phyloP scores from a whole-genome alignment of 2,888 invertebrate genomes.

The Mesorhabditis sp. region DNA sequence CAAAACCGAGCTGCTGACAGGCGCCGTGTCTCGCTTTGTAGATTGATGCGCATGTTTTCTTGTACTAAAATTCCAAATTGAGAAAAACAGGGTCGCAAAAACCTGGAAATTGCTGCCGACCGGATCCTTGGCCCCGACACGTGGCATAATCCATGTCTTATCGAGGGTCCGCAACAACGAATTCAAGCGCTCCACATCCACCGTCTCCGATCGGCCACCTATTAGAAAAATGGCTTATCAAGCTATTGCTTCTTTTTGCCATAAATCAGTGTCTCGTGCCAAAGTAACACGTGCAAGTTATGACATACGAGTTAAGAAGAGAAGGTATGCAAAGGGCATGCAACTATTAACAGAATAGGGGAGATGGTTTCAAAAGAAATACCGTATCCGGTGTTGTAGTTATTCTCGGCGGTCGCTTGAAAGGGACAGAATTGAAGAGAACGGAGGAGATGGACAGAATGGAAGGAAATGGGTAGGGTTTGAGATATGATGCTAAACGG shows the following conservation, averaged over 20 bases:
- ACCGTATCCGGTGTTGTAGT: conserved; percentile 5
- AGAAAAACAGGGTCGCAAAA: neutral
- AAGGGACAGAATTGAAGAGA: neutral
- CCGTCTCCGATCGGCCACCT: conserved; percentile 29
- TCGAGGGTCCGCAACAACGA: conserved; percentile 43
- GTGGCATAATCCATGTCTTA: conserved; percentile 53
- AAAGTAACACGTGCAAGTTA: neutral
- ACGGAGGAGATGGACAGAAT: no score
- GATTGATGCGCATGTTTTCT: conserved; percentile 55
- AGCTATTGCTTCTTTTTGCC: neutral
- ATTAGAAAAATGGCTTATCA: neutral
- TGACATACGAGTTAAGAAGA: neutral
- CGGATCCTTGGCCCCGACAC: conserved; percentile 46
- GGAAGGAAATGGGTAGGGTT: no score
- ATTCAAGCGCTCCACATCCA: conserved; percentile 49
- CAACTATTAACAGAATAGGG: no score
- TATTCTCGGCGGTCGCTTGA: conserved; percentile 5
- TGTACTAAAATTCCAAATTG: conserved; percentile 38
- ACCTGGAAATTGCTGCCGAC: conserved; percentile 55
- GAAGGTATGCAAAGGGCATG: no score
- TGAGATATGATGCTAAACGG: no score
- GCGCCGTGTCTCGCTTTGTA: conserved; percentile 55
- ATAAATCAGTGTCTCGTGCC: neutral
- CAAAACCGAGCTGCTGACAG: conserved; percentile 53
- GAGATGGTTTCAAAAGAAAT: neutral